Evolutionary conservation across 2,113 vertebrate species (phyloP).

Genomic region (Pholis gunnellus): DNA sequence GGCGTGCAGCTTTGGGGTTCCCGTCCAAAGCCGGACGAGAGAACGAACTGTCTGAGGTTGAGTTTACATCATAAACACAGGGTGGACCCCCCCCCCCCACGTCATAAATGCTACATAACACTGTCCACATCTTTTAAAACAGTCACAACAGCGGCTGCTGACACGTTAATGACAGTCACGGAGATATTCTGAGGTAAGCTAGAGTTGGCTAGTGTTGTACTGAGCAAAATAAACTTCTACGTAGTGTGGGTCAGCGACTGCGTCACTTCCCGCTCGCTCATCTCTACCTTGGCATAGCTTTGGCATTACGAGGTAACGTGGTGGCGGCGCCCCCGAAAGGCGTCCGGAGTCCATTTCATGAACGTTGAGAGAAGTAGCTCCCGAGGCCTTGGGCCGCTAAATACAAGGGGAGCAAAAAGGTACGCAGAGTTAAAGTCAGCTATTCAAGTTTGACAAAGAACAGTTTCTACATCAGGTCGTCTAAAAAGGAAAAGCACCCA

Average conservation of each 20-base stretch:
- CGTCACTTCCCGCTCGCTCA: constrained; percentile 40
- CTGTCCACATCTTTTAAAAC: constrained; percentile 59
- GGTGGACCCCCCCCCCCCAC: constrained; percentile 29
- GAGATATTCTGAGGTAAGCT: constrained; percentile 76
- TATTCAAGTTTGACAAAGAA: constrained; percentile 58
- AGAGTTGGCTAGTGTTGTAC: constrained; percentile 77
- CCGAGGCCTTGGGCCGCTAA: constrained; percentile 68
- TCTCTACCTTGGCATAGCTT: constrained; percentile 80
- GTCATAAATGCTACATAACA: constrained; percentile 75
- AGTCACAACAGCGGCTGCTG: constrained; percentile 60
- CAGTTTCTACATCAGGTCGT: constrained; percentile 52
- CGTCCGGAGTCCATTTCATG: constrained; percentile 74
- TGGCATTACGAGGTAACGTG: constrained; percentile 81
- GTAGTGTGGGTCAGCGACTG: constrained; percentile 33
- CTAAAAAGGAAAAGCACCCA: constrained; percentile 54
- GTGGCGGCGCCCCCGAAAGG: background rate
- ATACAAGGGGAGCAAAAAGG: constrained; percentile 53
- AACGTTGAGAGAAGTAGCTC: constrained; percentile 62
- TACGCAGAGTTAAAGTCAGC: constrained; percentile 51
- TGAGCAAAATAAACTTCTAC: constrained; percentile 69
- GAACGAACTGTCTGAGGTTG: constrained; percentile 63
- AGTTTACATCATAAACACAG: constrained; percentile 49
- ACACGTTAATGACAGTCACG: constrained; percentile 33
- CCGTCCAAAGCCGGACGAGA: constrained; percentile 61
- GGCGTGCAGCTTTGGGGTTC: constrained; percentile 65